Base-by-base conservation (phyloP, 2,797 vertebrate species). In the Delichon dasypus region DNA sequence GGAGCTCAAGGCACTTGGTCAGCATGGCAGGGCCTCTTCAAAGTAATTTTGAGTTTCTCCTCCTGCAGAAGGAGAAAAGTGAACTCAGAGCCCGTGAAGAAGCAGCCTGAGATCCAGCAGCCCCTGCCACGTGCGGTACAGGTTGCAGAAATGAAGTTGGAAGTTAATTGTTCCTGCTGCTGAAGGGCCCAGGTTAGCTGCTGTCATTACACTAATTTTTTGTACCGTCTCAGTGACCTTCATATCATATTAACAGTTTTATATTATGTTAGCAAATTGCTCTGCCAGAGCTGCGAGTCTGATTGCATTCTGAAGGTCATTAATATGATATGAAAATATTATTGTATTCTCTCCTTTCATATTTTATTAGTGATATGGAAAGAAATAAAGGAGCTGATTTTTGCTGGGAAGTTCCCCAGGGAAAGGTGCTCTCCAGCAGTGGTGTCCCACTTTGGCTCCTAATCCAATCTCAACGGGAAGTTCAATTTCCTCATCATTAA, bases 321-420 rank as follows among this genome's bases (percentile, higher is more conserved):
- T 96, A 97, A 96, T 94, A 94, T 68, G 94, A 95, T 96, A 94
- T 86, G 91, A 95, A 96, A 97, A 97, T 96, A 95, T 94, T 96
- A 96, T 96, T 96, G 91, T 97, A 94, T 94, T 96, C 91, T 91
- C 88, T 90, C 85, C 93, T 96, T 97, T 96, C 96, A 94, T 96
- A 97, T 96, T 97, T 96, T 97, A 97, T 97, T 97, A 97, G 96
- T 91, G 91, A 95, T 96, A 95, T 40, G 88, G 91, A 96, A 96
- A 93, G 96, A 94, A 97, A 96, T 97, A 97, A 96, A 94, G 91
- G 85, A 90, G 67, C 76, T 92, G 95, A 94, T 94, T 96, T 97
- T 97, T 95, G 88, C 95, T 95, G 74, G 88, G 94, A 90, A 91
- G 76, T 78, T 95, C 95, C 95, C 95, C 18, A 14, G 95, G 95